These are phyloP conservation scores for Trissoscelio sp. DNA, from an alignment of 2,888 invertebrate genomes.

Conservation along the genomic window DNA sequence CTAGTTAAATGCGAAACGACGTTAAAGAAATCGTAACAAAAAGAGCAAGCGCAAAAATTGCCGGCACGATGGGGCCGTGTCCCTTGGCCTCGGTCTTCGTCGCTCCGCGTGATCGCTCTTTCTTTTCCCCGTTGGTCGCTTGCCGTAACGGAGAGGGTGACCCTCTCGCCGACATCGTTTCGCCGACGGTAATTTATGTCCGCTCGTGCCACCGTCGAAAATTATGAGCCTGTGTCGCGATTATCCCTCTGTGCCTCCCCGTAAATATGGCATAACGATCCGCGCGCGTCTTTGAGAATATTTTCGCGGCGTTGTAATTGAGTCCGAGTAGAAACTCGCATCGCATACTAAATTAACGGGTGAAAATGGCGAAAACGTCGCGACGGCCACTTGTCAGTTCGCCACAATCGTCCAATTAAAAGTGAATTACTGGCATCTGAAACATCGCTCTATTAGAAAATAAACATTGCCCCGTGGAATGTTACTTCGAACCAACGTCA, in stretches of 20 bases:
- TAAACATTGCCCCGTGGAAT: constrained; percentile 27
- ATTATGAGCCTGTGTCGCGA: constrained; percentile 74
- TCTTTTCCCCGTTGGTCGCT: constrained; percentile 40
- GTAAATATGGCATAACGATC: constrained; percentile 68
- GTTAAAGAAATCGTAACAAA: constrained; percentile 68
- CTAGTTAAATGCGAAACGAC: constrained; percentile 68
- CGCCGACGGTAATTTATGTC: constrained; percentile 73
- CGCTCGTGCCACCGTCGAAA: constrained; percentile 74
- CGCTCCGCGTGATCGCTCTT: constrained; percentile 32
- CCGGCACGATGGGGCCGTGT: constrained; percentile 47
- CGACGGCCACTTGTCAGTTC: constrained; percentile 57
- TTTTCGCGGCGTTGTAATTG: constrained; percentile 62
- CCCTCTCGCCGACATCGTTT: constrained; percentile 62
- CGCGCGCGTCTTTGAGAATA: constrained; percentile 63
- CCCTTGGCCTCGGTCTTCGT: constrained; percentile 24
- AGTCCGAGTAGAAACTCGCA: constrained; percentile 54
- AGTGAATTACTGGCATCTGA: constrained; percentile 63
- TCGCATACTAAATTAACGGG: constrained; percentile 55
- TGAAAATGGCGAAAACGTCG: constrained; percentile 54
- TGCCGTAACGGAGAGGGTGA: constrained; percentile 46
- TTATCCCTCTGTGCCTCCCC: constrained; percentile 71
- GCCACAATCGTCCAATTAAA: constrained; percentile 68
- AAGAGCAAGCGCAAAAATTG: constrained; percentile 63
- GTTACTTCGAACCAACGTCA: constrained; percentile 2
- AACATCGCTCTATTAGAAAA: constrained; percentile 59